A percentile compares a stretch with the other conserved stretches of the same genome.
phyloP scores from a whole-genome alignment of 1,140 invertebrate species.

The Whitmania pigra region DNA sequence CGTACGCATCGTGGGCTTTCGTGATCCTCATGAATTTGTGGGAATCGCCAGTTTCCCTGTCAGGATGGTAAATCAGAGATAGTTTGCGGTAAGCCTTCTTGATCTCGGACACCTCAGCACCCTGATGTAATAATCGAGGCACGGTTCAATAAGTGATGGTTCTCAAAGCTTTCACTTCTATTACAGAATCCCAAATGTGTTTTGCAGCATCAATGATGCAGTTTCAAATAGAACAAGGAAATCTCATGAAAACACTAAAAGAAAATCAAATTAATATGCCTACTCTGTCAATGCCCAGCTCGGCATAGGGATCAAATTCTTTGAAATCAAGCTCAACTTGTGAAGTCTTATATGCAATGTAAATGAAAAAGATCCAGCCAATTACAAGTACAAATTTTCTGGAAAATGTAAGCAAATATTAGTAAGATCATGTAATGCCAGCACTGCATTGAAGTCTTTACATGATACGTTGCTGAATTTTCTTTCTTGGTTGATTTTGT shows the following conservation, averaged over 20 bases:
- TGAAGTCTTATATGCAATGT: conserved; percentile 86
- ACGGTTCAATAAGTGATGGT: no score
- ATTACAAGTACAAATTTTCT: conserved; percentile 59
- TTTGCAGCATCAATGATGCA: no score
- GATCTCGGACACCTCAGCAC: conserved; percentile 70
- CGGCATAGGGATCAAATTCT: conserved; percentile 97
- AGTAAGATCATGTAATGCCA: conserved; percentile 10
- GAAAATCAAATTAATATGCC: conserved; percentile 32
- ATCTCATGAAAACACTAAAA: neutral
- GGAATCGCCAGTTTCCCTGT: conserved; percentile 91
- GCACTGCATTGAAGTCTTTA: conserved; percentile 32
- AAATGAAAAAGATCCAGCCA: conserved; percentile 74
- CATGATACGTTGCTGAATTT: conserved; percentile 54
- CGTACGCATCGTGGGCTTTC: conserved; percentile 67
- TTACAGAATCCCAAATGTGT: no score
- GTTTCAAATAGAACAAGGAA: no score
- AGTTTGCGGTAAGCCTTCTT: conserved; percentile 89
- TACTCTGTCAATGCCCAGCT: conserved; percentile 72
- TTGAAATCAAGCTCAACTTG: conserved; percentile 95
- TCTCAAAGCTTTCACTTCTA: no score
- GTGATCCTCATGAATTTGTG: conserved; percentile 93
- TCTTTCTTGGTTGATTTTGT: conserved; percentile 70
- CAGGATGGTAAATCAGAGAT: conserved; percentile 86
- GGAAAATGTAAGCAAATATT: conserved; percentile 28
- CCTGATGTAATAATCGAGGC: conserved; percentile 44